A percentile compares a stretch with the other conserved stretches of the same genome.
phyloP scores from a whole-genome alignment of 2,888 invertebrate genomes.

The Plagodis dolabraria region DNA sequence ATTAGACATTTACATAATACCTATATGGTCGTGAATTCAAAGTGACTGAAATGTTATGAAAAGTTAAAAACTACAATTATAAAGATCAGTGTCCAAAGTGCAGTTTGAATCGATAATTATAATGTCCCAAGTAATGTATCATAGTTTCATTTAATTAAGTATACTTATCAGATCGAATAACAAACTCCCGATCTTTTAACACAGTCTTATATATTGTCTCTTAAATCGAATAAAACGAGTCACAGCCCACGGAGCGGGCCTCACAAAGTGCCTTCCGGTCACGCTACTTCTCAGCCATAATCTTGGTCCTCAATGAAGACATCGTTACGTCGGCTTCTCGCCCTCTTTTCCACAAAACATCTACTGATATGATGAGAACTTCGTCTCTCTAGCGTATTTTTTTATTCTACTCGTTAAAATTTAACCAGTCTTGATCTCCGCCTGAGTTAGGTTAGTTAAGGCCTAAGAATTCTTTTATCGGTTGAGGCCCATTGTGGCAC shows the following conservation, averaged over 20 bases:
- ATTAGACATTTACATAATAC: conserved; percentile 8
- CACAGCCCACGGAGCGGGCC: conserved; percentile 56
- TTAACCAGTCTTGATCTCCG: conserved; percentile 77
- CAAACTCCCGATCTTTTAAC: conserved; percentile 51
- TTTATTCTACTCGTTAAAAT: conserved; percentile 64
- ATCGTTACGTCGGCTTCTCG: conserved; percentile 52
- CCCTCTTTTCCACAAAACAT: conserved; percentile 54
- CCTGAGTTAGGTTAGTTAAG: conserved; percentile 46
- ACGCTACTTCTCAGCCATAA: conserved; percentile 45
- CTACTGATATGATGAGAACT: conserved; percentile 77
- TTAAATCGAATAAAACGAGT: conserved; percentile 59
- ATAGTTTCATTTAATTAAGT: conserved; percentile 44
- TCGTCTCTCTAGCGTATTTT: conserved; percentile 56
- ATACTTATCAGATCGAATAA: conserved; percentile 49
- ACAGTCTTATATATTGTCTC: conserved; percentile 70
- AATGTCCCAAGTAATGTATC: conserved; percentile 43
- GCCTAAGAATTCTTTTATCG: conserved; percentile 57
- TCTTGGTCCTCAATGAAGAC: conserved; percentile 73
- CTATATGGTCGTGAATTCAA: conserved; percentile 22
- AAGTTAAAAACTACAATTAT: conserved; percentile 43
- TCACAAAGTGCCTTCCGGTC: conserved; percentile 28
- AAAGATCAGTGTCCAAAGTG: conserved; percentile 52
- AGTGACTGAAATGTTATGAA: conserved; percentile 31
- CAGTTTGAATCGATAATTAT: conserved; percentile 44
- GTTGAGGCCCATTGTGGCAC: conserved; percentile 66